Evolutionary conservation across 2,797 vertebrate genomes (phyloP), one percentile per base, ranked within the genome.

Genomic region (Darevskia mixta): DNA sequence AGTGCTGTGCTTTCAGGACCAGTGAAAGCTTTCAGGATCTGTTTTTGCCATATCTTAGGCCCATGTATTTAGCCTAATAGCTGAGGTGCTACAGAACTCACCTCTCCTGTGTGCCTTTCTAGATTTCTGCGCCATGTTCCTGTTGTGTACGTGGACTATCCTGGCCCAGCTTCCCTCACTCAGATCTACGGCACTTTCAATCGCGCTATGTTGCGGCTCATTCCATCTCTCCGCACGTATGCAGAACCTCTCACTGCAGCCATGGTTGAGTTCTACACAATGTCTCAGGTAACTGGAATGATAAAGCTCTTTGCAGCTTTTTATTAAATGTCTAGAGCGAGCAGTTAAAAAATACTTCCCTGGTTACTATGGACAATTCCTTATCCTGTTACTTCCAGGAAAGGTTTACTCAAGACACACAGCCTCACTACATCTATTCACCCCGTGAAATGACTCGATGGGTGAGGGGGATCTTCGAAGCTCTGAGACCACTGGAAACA

Each of bases 111-210:
- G 3, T 27, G 83, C 73, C 69, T 92, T 25, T 91, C 0, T 93
- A 99, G 99, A 90, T 99, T 99, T 96, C 93, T 99, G 83, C 98
- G 99, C n/a, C 99, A 99, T 1, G 98, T 99, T 75, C 99, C 99
- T 8, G 99, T 99, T 79, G 99, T 99, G 89, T 99, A 99, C 1
- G 99, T 99, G 95, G 99, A 99, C 94, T 99, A 99, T 91, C 99
- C 99, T 1, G 99, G 99, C 5, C 98, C 98, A 11, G 98, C 99
- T 72, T 99, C 99, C 10, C 98, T 99, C n/a, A 99, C 99, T 3
- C 99, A 99, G 97, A 99, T 99, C 92, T 99, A 99, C 8, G 99
- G 99, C 87, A 99, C 99, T 25, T 99, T 99, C 95, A 99, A 99
- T 93, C 98, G 99, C 4, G 99, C 99, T 89, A 99, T 99, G 99